A percentile compares a stretch with the other conserved stretches of the same genome.
Evolutionary conservation across 1,140 invertebrate species (phyloP).

Genomic region (Orchesella cincta): DNA sequence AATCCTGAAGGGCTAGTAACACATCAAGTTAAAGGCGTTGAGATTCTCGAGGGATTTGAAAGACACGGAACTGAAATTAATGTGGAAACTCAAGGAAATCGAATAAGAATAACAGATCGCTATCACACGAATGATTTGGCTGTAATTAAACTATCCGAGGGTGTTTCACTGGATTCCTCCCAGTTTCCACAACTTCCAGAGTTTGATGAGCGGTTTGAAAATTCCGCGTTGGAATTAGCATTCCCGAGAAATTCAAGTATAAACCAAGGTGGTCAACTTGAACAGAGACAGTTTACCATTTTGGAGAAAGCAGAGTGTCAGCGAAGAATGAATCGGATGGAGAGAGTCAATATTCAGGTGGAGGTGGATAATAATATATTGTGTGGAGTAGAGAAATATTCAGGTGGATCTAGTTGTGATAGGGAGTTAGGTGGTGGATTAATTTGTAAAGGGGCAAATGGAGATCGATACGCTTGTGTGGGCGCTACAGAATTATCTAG

Average conservation of each 20-base stretch:
- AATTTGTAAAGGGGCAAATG: background rate
- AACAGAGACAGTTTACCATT: background rate
- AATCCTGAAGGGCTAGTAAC: background rate
- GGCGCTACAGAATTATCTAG: too few relatives aligned
- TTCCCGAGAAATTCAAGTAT: too few relatives aligned
- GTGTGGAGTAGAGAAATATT: conserved; percentile 7
- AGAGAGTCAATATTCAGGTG: background rate
- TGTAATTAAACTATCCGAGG: background rate
- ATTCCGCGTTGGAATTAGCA: too few relatives aligned
- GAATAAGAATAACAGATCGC: background rate
- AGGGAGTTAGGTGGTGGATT: conserved; percentile 5
- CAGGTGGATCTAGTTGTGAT: background rate
- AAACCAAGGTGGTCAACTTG: too few relatives aligned
- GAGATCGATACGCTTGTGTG: too few relatives aligned
- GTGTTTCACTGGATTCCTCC: background rate
- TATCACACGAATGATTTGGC: background rate
- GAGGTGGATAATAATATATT: background rate
- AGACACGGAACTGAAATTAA: background rate
- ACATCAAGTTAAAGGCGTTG: background rate
- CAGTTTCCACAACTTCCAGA: background rate
- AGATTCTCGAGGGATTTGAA: background rate
- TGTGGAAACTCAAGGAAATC: background rate
- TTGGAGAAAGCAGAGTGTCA: background rate
- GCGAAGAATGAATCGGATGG: background rate
- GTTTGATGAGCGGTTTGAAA: too few relatives aligned